Evolutionary conservation across 2,113 vertebrate genomes (phyloP), one percentile per base, ranked within the genome.

Genomic region (Zosterops lateralis): DNA sequence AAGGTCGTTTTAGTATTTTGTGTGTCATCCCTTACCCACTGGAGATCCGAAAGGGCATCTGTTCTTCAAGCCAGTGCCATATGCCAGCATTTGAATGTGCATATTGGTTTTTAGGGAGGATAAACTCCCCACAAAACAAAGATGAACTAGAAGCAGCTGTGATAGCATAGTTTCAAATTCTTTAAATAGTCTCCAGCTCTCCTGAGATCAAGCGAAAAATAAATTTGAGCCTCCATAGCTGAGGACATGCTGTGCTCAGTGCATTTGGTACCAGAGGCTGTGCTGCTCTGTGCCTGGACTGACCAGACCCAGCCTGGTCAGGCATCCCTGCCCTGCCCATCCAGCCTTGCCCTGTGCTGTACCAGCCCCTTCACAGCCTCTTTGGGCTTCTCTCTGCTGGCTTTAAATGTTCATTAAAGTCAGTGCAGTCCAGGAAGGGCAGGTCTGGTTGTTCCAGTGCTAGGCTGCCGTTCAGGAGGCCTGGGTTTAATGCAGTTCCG

Each of bases 1-100:
- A 26, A 42, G 47, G 32, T 42, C 31, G 13, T 79, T 90, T 36
- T 31, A 34, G n/a, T 74, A 42, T 64, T 85, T 79, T 68, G 28
- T 85, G 31, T 92, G 62, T 51, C 61, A 70, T 53, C 28, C 42
- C 42, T 82, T 68, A 70, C 3, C 42, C 25, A 6, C 6, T 56
- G 64, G 48, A 84, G 42, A 93, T 83, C 40, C 48, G 60, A 68
- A 95, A 80, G 67, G 71, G 78, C 71, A 92, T 21, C 75, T 89
- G 14, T 40, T 92, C 45, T 40, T 68, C 45, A 48, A 74, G 32
- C 48, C 67, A 73, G 22, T 61, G 36, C 18, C 68, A 47, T 18
- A 67, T 89, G 36, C 29, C 51, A n/a, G 38, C 32, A 17, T 54
- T 71, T 48, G 21, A 62, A 61, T 38, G 40, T 75, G 17, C 12